Conservation (phyloP, 2,888 invertebrate species). For the Parnassius orleans region DNA sequence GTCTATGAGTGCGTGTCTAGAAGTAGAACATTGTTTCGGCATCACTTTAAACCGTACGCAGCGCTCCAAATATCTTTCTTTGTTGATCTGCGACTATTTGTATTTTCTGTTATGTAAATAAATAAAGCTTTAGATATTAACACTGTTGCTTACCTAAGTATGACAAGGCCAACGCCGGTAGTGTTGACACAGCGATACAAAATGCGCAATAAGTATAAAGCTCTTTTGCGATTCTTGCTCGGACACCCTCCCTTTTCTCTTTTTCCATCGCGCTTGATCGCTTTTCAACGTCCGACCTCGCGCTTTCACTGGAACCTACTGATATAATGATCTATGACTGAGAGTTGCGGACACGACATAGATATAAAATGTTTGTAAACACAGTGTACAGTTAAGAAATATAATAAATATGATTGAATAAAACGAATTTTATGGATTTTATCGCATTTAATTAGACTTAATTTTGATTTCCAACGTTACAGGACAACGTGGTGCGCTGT, state of each 20-base stretch:
- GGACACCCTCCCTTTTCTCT: conserved; percentile 40
- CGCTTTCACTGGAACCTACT: conserved; percentile 18
- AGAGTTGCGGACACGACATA: conserved; percentile 6
- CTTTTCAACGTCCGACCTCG: conserved; percentile 3
- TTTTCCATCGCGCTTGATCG: conserved; percentile 38
- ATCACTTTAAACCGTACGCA: too few relatives aligned
- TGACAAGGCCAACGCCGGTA: conserved; percentile 66
- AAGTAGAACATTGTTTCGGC: too few relatives aligned
- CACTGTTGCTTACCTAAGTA: conserved; percentile 58
- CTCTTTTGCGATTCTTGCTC: conserved; percentile 56
- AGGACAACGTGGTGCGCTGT: too few relatives aligned
- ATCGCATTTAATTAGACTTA: too few relatives aligned
- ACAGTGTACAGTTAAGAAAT: neutral
- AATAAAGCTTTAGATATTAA: too few relatives aligned
- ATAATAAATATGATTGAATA: too few relatives aligned
- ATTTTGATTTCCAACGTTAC: too few relatives aligned
- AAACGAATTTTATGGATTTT: too few relatives aligned
- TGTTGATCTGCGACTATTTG: too few relatives aligned
- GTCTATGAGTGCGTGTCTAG: too few relatives aligned
- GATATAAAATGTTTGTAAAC: conserved; percentile 21
- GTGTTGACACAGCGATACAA: conserved; percentile 61
- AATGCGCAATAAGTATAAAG: conserved; percentile 69
- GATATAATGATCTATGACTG: conserved; percentile 23
- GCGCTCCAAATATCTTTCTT: too few relatives aligned
- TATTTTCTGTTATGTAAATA: too few relatives aligned